phyloP scores from a whole-genome alignment of 2,113 vertebrate species.

The Lepus timidus region DNA sequence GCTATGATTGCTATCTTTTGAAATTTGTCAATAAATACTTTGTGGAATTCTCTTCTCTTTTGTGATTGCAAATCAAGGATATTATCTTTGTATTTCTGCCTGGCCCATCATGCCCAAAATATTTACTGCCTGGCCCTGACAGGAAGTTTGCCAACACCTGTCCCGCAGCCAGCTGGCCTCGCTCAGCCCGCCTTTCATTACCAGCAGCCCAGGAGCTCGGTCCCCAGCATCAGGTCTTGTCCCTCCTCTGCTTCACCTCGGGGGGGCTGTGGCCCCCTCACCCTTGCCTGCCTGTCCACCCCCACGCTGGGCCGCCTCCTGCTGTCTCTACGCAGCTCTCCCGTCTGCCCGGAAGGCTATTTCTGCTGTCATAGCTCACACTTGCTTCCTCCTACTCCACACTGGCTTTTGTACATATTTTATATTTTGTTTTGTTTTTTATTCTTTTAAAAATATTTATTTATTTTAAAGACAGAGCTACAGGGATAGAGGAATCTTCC shows the following conservation, averaged over 20 bases:
- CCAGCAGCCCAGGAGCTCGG: not conserved
- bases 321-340: not conserved
- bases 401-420: not conserved
- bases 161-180: not conserved
- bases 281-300: not conserved
- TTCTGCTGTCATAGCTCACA: not conserved
- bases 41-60: not conserved
- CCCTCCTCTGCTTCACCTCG: not conserved
- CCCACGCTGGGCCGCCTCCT: not conserved
- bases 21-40: not conserved
- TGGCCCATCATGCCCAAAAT: not conserved
- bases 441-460: not conserved
- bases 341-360: not conserved
- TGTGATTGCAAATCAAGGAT: not conserved
- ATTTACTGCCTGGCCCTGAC: not conserved
- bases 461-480: too few relatives aligned
- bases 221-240: fast-evolving
- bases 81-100: not conserved
- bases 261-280: not conserved
- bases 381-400: not conserved
- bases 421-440: not conserved
- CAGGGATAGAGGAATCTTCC: too few relatives aligned
- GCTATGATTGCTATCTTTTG: not conserved
- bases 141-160: not conserved
- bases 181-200: not conserved